Percentiles rank a stretch among this genome's conserved stretches.
Conservation (phyloP, 2,797 vertebrate species). For the Diplodus puntazzo region DNA sequence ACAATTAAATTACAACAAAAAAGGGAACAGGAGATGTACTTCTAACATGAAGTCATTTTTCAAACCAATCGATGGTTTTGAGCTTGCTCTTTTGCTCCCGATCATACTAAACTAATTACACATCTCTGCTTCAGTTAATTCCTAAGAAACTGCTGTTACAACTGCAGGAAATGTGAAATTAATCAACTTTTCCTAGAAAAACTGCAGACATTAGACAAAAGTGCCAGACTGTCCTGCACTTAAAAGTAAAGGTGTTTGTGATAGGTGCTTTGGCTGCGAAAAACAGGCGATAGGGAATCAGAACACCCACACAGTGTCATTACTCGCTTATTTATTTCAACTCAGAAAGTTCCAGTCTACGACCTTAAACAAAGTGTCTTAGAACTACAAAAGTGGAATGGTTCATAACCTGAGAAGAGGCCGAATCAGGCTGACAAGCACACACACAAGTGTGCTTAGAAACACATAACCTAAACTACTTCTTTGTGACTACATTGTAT, state of each 20-base stretch:
- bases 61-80: background rate
- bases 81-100: background rate
- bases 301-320: conserved; percentile 12
- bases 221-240: background rate
- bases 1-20: conserved; percentile 9
- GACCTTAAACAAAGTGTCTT: background rate
- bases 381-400: background rate
- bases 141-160: background rate
- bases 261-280: background rate
- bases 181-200: background rate
- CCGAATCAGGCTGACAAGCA: background rate
- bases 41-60: background rate
- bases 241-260: conserved; percentile 1
- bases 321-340: conserved; percentile 7
- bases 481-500: background rate
- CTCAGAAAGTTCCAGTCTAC: background rate
- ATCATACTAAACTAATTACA: background rate
- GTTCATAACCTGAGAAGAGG: background rate
- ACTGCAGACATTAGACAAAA: background rate
- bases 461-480: background rate
- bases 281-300: conserved; percentile 3
- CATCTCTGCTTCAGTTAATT: background rate
- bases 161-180: background rate
- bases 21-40: background rate
- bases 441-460: background rate